These are phyloP conservation scores for Grantiella picta DNA, from an alignment of 2,113 vertebrate genomes.

Conservation along the genomic window DNA sequence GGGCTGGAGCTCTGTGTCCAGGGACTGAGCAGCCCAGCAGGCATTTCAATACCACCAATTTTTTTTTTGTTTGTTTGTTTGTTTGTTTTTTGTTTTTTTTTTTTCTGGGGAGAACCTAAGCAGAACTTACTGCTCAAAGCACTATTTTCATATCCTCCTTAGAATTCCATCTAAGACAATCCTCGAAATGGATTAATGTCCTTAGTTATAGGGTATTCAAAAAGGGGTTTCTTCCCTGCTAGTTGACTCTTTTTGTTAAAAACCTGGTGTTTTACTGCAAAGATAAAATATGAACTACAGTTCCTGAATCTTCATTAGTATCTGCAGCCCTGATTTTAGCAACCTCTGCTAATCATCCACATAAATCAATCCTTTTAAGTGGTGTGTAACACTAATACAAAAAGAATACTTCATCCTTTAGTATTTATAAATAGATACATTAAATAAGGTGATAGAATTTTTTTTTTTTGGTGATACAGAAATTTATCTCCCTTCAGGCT, in stretches of 20 bases:
- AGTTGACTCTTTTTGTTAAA: background rate
- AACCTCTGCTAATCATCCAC: background rate
- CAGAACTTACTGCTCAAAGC: background rate
- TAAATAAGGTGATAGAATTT: background rate
- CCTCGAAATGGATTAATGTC: background rate
- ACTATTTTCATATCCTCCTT: background rate
- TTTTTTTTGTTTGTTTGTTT: too few relatives aligned
- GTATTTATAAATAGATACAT: background rate
- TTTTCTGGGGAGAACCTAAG: background rate
- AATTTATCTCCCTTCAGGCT: background rate
- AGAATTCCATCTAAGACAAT: background rate
- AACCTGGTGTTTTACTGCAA: background rate
- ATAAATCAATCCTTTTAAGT: background rate
- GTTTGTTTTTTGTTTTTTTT: background rate
- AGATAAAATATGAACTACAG: background rate
- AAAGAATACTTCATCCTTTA: background rate
- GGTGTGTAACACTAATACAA: background rate
- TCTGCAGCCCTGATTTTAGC: background rate
- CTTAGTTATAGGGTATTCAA: background rate
- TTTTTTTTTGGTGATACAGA: background rate
- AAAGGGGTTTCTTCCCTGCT: background rate
- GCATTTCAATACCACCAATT: fast-evolving
- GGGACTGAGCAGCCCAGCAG: background rate
- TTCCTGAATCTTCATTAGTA: background rate
- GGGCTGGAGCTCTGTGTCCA: fast-evolving